Evolutionary conservation across 2,888 invertebrate species (phyloP), one percentile per base, ranked within the genome.

Genomic region (Drosophila villosipedis): DNA sequence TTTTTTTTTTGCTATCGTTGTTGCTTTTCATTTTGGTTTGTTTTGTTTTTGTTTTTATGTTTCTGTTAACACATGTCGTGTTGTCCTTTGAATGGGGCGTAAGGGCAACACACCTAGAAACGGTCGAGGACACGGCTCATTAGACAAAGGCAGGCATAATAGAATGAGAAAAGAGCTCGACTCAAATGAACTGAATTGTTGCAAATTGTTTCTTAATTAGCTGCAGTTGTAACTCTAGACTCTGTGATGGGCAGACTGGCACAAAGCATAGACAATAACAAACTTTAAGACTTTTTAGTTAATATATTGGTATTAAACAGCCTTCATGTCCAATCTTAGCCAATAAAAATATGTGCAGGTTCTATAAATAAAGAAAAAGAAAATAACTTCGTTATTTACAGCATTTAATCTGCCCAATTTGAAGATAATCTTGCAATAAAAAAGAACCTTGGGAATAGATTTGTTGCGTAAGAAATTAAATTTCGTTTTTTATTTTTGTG

Each of bases 101-200:
- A 7, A 25, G 47, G 25, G 30, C 33, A 68, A 49, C 71, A 71
- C 75, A 72, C 75, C 71, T 72, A 62, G 67, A 65, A 67, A 22
- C 28, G 41, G 14, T 63, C 55, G 43, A 72, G 70, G 84, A 80
- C 76, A 89, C 64, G 83, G 68, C 78, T 89, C 85, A 87, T 89
- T 85, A 78, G 82, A 70, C 73, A 72, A 61, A 49, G 49, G 57
- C n/a, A 72, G 47, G 59, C n/a, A 71, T 62, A 68, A 67, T 43
- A 22, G 50, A 58, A 59, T 25, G 64, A 41, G 75, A 55, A 52
- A 58, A 49, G 71, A 71, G 68, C 68, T 62, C 66, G 67, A 16
- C 73, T 67, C 50, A 74, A 69, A 58, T 58, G 33, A 31, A 50
- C 52, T 47, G 53, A 66, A 37, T 53, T 25, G 39, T 62, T 43